Evolutionary conservation across 2,888 invertebrate genomes (phyloP), one percentile per base, ranked within the genome.

Genomic region (Nomada ferruginata): DNA sequence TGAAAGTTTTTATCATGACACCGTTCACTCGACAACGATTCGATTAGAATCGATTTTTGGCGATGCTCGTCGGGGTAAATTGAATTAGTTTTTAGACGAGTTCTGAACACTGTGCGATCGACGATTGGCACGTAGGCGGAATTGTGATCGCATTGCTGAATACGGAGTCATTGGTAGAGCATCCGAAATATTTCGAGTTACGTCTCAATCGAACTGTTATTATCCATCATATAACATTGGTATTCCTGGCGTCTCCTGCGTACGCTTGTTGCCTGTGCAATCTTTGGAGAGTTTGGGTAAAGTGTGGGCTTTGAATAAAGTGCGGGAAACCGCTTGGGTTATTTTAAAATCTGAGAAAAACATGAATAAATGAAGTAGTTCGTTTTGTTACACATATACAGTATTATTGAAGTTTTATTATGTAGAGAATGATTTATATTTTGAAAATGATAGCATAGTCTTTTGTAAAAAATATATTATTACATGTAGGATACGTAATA

Each of bases 21-120:
- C 36, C 15, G 42, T 61, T 69, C 68, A 72, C 59, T 68, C 72
- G 53, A 72, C 63, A 63, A 64, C 66, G 65, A 47, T 5, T 59
- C 72, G 77, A 88, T 89, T 87, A 85, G 83, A 89, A 89, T 89
- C 64, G 70, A 64, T 53, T 89, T 89, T 88, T 88, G 89, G 86
- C 79, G 47, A 81, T 76, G 84, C 61, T 60, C 64, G n/a, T 10
- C 65, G 23, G 72, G 73, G 52, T 50, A 81, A 81, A 89, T 89
- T 83, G 86, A 85, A 87, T 89, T 87, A 85, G 86, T 89, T 89
- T 89, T 89, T 88, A 71, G 79, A 44, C 53, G 71, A 26, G 47
- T 42, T n/a, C 26, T 55, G 4, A n/a, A n/a, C 59, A 36, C 66
- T 60, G 23, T 59, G 68, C 61, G 20, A 23, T n/a, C 68, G 55